Evolutionary conservation across 1,140 invertebrate genomes (phyloP), one percentile per base, ranked within the genome.

Genomic region (Contarinia nasturtii): DNA sequence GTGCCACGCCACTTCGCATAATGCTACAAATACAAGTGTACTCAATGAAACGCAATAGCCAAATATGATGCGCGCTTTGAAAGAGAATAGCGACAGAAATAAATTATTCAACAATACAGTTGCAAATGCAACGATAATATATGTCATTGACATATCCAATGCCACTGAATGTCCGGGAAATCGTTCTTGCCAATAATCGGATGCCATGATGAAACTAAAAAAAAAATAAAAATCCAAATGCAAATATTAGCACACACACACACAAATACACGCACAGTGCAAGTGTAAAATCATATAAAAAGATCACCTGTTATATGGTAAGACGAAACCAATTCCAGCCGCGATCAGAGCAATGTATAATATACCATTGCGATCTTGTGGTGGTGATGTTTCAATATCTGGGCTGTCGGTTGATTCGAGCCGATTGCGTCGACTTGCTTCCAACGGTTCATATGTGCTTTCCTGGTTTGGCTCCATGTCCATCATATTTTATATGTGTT

Each of bases 121-220:
- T 27, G 83, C 73, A 54, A 90, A 87, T 21, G 87, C 86, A 49
- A 85, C 79, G 11, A 82, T 71, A 50, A 92, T 90, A 60, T 91
- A 92, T 20, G 89, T 83, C 33, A 87, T 73, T 14, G 84, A 88
- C 80, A 93, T 89, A 61, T 92, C 87, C 61, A 91, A 87, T 51
- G 91, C 79, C 46, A 93, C 85, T 0, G 83, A 84, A 0, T 81
- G 79, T 14, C 75, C 75, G 1, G 86, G 85, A 65, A 86, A 93
- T 42, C 80, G 73, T 1, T 69, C 67, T 71, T 90, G 82, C 66
- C 87, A 90, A 58, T 86, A 90, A 65, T 90, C 87, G 42, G 86
- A 85, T 7, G 86, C 85, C 60, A 87, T 86, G 50, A 90, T 85
- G 60, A 90, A 90, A 58, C 86, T 87, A 68, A 44, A 73, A 70